phyloP scores from a whole-genome alignment of 2,113 vertebrate species.

The Syrrhaptes paradoxus region DNA sequence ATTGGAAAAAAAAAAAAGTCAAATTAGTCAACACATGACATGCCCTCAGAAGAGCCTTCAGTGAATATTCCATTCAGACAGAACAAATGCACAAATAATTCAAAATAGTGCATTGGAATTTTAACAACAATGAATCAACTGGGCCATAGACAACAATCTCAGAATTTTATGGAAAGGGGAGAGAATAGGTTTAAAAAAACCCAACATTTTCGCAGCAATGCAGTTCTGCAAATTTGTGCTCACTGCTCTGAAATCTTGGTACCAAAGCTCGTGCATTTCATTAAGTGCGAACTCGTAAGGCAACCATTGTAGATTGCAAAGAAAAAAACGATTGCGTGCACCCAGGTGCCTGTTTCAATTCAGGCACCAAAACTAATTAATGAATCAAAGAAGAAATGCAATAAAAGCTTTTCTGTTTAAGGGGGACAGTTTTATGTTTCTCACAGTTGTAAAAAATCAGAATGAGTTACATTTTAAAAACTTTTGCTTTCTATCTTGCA shows the following conservation, averaged over 20 bases:
- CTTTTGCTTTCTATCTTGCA: background rate
- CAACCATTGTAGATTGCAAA: background rate
- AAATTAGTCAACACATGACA: background rate
- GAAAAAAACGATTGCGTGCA: rapidly evolving
- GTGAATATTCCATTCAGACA: background rate
- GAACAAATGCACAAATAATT: background rate
- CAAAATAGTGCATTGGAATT: background rate
- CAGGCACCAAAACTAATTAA: background rate
- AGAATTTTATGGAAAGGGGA: background rate
- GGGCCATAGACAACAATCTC: background rate
- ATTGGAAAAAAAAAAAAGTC: background rate
- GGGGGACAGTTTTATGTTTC: background rate
- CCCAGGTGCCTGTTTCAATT: background rate
- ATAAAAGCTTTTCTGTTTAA: background rate
- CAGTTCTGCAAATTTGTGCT: background rate
- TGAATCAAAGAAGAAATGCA: background rate
- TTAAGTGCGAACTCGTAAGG: background rate
- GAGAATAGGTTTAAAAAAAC: background rate
- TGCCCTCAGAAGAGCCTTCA: background rate
- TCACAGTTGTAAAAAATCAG: background rate
- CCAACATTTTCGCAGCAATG: background rate
- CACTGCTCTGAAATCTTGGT: background rate
- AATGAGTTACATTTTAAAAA: background rate
- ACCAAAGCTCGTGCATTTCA: background rate
- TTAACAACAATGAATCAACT: background rate